Evolutionary conservation across 1,140 invertebrate genomes (phyloP).

Genomic region (Pomacea maculata): DNA sequence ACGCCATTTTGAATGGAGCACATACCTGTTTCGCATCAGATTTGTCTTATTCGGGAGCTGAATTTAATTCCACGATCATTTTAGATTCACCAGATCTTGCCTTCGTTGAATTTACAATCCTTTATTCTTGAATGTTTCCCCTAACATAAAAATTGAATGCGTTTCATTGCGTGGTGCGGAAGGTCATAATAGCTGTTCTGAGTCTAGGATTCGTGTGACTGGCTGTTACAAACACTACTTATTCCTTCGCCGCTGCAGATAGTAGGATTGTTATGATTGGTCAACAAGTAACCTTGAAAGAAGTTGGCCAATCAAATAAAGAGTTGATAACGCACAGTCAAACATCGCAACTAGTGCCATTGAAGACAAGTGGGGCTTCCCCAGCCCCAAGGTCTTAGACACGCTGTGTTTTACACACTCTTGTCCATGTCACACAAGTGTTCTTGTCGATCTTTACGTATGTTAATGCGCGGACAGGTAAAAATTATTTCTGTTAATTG

Average conservation of each 20-base stretch:
- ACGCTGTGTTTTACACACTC: too few relatives aligned
- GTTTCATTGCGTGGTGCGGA: conserved; percentile 23
- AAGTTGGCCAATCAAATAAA: neutral
- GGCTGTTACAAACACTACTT: conserved; percentile 20
- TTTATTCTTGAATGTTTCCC: neutral
- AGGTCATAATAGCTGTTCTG: conserved; percentile 16
- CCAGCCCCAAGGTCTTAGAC: neutral
- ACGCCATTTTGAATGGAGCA: neutral
- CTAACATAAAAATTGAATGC: neutral
- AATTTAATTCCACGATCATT: conserved; percentile 6
- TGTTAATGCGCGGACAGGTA: neutral
- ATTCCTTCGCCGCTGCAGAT: neutral
- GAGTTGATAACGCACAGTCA: neutral
- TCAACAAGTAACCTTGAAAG: too few relatives aligned
- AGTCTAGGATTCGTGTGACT: conserved; percentile 7
- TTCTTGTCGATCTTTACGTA: neutral
- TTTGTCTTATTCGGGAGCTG: conserved; percentile 3
- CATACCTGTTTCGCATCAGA: conserved; percentile 22
- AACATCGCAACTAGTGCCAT: neutral
- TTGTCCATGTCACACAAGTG: too few relatives aligned
- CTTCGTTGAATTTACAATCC: neutral
- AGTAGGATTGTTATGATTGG: too few relatives aligned
- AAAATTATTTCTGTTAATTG: neutral
- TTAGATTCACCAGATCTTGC: neutral
- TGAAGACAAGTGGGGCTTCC: conserved; percentile 18